phyloP scores from a whole-genome alignment of 2,113 vertebrate genomes.

The Oenanthe oenanthe region DNA sequence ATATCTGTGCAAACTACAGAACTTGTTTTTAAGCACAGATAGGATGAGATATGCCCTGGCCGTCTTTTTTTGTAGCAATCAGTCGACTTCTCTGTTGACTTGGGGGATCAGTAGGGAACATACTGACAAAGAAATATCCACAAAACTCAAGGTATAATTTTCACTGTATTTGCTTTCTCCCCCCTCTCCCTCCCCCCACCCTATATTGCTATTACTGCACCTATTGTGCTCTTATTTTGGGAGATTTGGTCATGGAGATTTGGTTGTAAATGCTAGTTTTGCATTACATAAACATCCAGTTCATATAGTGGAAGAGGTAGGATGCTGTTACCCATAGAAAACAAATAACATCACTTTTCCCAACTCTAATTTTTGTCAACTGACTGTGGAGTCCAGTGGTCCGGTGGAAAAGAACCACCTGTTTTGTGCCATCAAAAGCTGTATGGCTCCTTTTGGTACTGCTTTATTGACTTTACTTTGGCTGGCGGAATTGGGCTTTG shows the following conservation, averaged over 20 bases:
- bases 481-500: neutral
- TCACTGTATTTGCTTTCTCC: neutral
- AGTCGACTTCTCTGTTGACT: neutral
- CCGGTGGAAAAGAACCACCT: slow-evolving; percentile 28
- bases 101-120: neutral
- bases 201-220: neutral
- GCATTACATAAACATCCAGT: neutral
- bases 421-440: neutral
- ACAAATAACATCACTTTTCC: neutral
- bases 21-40: neutral
- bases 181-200: too few species aligned
- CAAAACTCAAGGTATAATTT: neutral
- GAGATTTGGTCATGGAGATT: neutral
- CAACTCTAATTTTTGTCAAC: neutral
- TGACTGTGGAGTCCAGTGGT: neutral
- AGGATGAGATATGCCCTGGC: neutral
- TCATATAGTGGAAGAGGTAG: neutral
- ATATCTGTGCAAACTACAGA: neutral
- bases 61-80: slow-evolving; percentile 40
- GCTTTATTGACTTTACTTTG: neutral
- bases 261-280: slow-evolving; percentile 15
- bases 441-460: neutral
- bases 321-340: slow-evolving; percentile 3
- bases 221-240: neutral
- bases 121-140: neutral